Base-by-base conservation (phyloP, 2,113 vertebrate genomes). In the Lontra canadensis region DNA sequence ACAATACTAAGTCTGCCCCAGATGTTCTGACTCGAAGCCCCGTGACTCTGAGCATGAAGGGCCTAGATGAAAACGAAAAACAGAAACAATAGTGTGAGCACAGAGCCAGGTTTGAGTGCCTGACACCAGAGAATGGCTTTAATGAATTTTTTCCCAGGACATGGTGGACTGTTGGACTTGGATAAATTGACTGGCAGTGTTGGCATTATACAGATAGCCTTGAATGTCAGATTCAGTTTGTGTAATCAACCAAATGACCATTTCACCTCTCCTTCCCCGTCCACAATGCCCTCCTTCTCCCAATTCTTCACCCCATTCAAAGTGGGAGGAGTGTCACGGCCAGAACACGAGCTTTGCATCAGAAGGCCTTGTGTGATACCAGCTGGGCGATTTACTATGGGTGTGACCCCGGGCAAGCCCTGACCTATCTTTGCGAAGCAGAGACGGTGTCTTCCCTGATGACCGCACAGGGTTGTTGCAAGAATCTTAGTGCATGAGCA, bases 161-260 rank as follows among this genome's bases (percentile, higher is more conserved):
- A 0, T 0, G 3, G 36, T 14, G 0, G 1, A 47, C 74, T 83
- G 78, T 17, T 78, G 20, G 83, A 31, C 36, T 36, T 29, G 52
- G 61, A 73, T 14, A 31, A 26, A 25, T 1, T 29, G 84, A 8
- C 69, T 63, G 34, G 65, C 34, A 52, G 52, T 14, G 34, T 29
- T 20, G 61, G 88, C 14, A 5, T 26, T 20, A 42, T 2, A 25
- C 57, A 89, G 90, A 79, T 71, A 25, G 71, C 74, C 88, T 47
- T 90, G 76, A 88, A 81, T 78, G n/a, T 55, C 44, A 42, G 95
- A 94, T 82, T 94, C 69, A 84, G 76, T 88, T 69, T 88, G 85
- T 95, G 79, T 29, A 59, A 61, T 39, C 18, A 42, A 55, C 71
- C 89, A 31, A 13, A 55, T 7, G 79, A 8, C 71, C 36, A 0